phyloP scores from a whole-genome alignment of 2,888 invertebrate species.

The Frankliniella fusca region DNA sequence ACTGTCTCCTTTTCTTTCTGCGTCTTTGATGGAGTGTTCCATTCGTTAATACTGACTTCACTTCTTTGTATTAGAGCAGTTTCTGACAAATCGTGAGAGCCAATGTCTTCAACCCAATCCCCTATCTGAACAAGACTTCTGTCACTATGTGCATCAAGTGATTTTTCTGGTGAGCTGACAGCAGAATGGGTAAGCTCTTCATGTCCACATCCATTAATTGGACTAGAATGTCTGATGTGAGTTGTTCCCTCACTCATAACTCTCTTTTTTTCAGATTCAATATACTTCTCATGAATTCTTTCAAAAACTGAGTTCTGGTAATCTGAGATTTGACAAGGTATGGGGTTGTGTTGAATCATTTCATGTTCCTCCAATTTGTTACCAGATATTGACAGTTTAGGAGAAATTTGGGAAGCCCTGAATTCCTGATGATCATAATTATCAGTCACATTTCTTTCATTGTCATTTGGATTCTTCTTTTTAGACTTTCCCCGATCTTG shows the following conservation, averaged over 20 bases:
- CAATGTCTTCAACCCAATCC: not conserved
- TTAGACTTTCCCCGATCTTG: not conserved
- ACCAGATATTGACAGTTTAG: not conserved
- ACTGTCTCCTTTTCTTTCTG: not conserved
- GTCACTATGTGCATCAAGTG: not conserved
- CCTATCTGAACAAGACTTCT: not conserved
- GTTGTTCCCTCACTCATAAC: constrained; percentile 3
- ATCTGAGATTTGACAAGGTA: not conserved
- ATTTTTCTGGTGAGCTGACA: not conserved
- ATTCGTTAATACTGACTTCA: not conserved
- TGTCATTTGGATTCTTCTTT: not conserved
- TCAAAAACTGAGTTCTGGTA: constrained; percentile 30
- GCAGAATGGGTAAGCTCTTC: not conserved
- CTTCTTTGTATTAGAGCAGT: not conserved
- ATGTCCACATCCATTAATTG: not conserved
- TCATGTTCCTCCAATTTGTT: constrained; percentile 1
- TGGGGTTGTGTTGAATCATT: not conserved
- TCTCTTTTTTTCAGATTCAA: constrained; percentile 33
- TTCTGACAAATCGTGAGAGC: not conserved
- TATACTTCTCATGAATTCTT: constrained; percentile 33
- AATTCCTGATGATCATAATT: not conserved
- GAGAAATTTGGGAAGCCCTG: not conserved
- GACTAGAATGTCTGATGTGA: not conserved
- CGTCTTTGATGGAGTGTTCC: not conserved
- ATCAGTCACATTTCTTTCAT: not conserved